Conservation (phyloP, 2,888 invertebrate genomes). For the Alitta virens region DNA sequence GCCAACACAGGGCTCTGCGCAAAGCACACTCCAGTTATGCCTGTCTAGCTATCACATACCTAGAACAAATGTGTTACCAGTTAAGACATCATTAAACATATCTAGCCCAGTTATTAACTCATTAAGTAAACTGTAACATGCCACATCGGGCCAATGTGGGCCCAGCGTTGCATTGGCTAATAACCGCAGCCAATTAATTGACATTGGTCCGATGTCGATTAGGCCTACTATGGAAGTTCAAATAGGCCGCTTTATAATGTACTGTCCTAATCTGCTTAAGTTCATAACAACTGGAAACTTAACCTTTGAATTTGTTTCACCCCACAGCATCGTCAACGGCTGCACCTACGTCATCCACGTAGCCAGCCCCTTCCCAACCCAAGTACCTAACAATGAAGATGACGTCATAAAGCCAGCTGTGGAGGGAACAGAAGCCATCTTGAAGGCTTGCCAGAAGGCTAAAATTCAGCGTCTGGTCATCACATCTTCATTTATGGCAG, state of each 20-base stretch:
- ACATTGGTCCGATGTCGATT: too few relatives aligned
- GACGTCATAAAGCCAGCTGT: constrained; percentile 59
- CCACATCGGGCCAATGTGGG: too few relatives aligned
- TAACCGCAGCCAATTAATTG: too few relatives aligned
- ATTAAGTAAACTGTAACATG: too few relatives aligned
- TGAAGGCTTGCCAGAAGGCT: constrained; percentile 57
- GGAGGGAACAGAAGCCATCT: constrained; percentile 59
- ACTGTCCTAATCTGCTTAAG: neutral
- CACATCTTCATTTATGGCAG: constrained; percentile 60
- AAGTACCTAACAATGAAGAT: constrained; percentile 50
- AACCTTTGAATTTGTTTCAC: neutral
- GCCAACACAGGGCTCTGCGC: too few relatives aligned
- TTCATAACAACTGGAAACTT: neutral
- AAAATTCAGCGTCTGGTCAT: constrained; percentile 61
- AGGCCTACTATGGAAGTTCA: neutral
- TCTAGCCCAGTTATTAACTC: too few relatives aligned
- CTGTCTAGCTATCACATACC: too few relatives aligned
- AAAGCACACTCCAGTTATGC: too few relatives aligned
- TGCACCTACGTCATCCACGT: constrained; percentile 58
- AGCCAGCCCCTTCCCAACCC: constrained; percentile 56
- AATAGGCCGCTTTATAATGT: neutral
- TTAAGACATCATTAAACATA: too few relatives aligned
- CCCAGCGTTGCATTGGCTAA: too few relatives aligned
- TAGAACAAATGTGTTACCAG: too few relatives aligned
- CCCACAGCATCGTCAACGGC: constrained; percentile 51